These are phyloP conservation scores for Paedocypris sp. DNA, from an alignment of 2,113 vertebrate species.

Conservation along the genomic window DNA sequence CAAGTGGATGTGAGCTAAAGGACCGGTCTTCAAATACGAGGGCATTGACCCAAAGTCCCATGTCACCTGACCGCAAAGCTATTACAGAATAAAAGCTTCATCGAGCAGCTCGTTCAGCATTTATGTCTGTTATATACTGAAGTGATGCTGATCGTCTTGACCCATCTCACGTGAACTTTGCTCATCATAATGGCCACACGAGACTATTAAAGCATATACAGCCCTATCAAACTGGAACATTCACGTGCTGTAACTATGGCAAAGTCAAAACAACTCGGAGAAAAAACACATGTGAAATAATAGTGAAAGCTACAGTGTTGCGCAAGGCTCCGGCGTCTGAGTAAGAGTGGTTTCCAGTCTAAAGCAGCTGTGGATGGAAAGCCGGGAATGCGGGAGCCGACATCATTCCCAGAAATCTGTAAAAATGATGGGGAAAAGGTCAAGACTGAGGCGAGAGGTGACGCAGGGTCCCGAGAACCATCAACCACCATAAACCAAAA, in stretches of 20 bases:
- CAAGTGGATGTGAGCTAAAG: not conserved
- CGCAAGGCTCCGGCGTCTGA: not conserved
- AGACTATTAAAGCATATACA: constrained; percentile 24
- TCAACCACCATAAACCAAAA: no score
- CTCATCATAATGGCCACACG: not conserved
- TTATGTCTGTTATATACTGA: not conserved
- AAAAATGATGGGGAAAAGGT: not conserved
- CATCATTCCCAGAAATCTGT: not conserved
- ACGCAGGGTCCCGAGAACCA: not conserved
- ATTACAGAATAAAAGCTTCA: constrained; percentile 1
- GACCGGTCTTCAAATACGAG: constrained; percentile 3
- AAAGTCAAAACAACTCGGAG: not conserved
- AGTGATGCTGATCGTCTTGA: constrained; percentile 10
- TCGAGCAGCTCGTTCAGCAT: not conserved
- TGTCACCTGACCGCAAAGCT: constrained; percentile 15
- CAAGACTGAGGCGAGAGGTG: constrained; percentile 6
- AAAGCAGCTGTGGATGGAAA: not conserved
- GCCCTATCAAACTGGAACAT: constrained; percentile 13
- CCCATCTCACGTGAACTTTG: constrained; percentile 44
- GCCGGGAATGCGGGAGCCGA: no score
- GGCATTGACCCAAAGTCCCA: constrained; percentile 33
- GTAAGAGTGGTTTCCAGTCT: not conserved
- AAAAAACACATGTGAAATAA: not conserved
- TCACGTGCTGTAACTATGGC: constrained; percentile 11
- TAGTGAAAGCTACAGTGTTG: not conserved